phyloP scores from a whole-genome alignment of 2,113 vertebrate species.

The Perca fluviatilis region DNA sequence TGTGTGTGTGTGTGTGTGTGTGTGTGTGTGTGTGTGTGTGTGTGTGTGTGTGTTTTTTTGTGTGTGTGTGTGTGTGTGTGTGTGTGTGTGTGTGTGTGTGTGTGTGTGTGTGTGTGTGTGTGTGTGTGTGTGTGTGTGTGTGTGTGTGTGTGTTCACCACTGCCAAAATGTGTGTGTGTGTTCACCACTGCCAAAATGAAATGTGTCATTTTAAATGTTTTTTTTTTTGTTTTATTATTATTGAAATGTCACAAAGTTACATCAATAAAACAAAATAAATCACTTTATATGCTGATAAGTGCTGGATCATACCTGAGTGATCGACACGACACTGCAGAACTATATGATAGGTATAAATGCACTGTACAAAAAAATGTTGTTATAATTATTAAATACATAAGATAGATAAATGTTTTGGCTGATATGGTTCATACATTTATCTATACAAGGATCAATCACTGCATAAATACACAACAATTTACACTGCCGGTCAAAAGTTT shows the following conservation, averaged over 20 bases:
- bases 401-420: slow-evolving; percentile 23
- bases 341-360: slow-evolving; percentile 35
- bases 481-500: too few species aligned
- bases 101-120: too few species aligned
- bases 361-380: slow-evolving; percentile 54
- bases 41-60: too few species aligned
- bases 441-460: slow-evolving; percentile 61
- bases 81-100: background rate
- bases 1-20: background rate
- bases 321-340: slow-evolving; percentile 15
- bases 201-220: slow-evolving; percentile 36
- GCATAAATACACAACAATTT: slow-evolving; percentile 54
- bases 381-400: slow-evolving; percentile 56
- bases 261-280: slow-evolving; percentile 59
- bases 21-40: too few species aligned
- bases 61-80: too few species aligned
- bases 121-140: too few species aligned
- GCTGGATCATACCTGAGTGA: slow-evolving; percentile 31
- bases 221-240: slow-evolving; percentile 38
- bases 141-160: background rate
- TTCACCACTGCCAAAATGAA: slow-evolving; percentile 19
- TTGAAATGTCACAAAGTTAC: slow-evolving; percentile 44
- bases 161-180: slow-evolving; percentile 19
- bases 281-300: slow-evolving; percentile 42
- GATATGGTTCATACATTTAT: slow-evolving; percentile 18